Evolutionary conservation across 2,113 vertebrate species (phyloP), one percentile per base, ranked within the genome.

Genomic region (Marcusenius ussheri): DNA sequence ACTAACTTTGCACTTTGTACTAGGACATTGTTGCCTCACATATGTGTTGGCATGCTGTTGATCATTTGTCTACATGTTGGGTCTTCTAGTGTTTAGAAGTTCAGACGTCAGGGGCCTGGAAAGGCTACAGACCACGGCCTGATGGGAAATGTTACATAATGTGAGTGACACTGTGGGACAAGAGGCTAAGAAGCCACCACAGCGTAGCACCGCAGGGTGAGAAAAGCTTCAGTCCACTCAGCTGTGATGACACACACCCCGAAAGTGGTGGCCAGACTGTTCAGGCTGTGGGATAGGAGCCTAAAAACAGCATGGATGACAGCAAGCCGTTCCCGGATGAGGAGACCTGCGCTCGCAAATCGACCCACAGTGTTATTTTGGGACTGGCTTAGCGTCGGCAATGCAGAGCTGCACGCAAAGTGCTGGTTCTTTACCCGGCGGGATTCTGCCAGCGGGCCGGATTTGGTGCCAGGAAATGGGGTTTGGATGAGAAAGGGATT

Each of bases 1-100:
- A 74, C 77, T 91, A 89, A 62, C 53, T 50, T 80, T 66, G 21
- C 8, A 17, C 62, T 11, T 42, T 39, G 77, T 90, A 70, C 45
- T 46, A 5, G 83, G 1, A 31, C 3, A 19, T 35, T 88, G 66
- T 77, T 62, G 46, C 27, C 62, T 70, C 10, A 31, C 62, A 70
- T 70, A 4, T 0, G 3, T 70, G 62, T 70, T 70, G n/a, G 10
- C 10, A 0, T 70, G 62, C 10, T 5, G 2, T 19, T 39, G n/a
- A 42, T 80, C 31, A 39, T 39, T 77, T 39, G 70, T 77, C 27
- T 77, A 31, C 11, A 39, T 39, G 70, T 39, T 42, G 7, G 35
- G 13, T 19, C 74, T 77, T 39, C 35, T 17, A 19, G 35, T 42
- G 27, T 70, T 70, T 70, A 70, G 62, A 70, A 5, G 39, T 42